Evolutionary conservation across 2,113 vertebrate species (phyloP), one percentile per base, ranked within the genome.

Genomic region (Rutilus rutilus): DNA sequence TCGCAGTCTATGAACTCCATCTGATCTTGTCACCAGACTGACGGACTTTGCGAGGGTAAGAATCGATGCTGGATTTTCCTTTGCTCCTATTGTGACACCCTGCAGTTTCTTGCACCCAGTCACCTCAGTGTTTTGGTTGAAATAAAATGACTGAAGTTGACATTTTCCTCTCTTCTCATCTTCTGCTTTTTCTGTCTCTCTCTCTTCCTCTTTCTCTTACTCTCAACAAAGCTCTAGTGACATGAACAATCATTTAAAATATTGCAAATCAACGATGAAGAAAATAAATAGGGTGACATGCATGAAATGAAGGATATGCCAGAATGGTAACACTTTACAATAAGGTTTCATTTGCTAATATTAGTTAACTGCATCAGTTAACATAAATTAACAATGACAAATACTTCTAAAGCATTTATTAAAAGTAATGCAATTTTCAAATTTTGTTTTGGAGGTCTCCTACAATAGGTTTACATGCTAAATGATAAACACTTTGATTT

Each of bases 31-130:
- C 92, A 88, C 90, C 90, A 87, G 90, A 91, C 86, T 86, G 9
- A 47, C 89, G 64, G 91, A 89, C 89, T 89, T 89, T 88, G 64
- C 87, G 60, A 84, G 89, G 93, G 93, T 94, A 93, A 94, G 93
- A 89, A 52, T 30, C 83, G 84, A 89, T 47, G 21, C 11, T 15
- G 15, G 23, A 5, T 8, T 45, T 45, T 39, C 3, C 4, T 59
- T 25, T 10, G 52, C 36, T 39, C 1, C 4, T 45, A 6, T 83
- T 82, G 15, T 19, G 50, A 57, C 50, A 30, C 25, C 2, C 8
- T 45, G 59, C 39, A 17, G 19, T 81, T 27, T 64, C 57, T 19
- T 39, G 25, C 30, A 59, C 30, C 52, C 19, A 59, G 21, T 59
- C 21, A 36, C 30, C 30, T 78, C 50, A 54, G 21, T 23, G 52